Conservation (phyloP, 2,797 vertebrate genomes). For the Tarsius wallacei region DNA sequence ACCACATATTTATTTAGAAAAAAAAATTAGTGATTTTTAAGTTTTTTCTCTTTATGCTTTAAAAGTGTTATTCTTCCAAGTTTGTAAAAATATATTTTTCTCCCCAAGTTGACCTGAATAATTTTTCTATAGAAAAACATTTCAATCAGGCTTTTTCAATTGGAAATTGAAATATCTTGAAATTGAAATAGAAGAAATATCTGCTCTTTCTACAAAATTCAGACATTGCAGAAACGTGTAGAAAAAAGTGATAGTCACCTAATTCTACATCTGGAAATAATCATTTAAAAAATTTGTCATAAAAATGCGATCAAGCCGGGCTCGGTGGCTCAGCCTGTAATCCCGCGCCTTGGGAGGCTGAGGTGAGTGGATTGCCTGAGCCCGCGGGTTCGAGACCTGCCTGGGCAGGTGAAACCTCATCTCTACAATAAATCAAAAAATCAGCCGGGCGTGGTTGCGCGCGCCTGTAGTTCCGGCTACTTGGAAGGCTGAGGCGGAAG, state of each 20-base stretch:
- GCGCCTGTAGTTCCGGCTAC: no score
- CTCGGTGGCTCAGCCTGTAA: no score
- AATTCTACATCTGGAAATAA: conserved; percentile 28
- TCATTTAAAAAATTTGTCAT: conserved; percentile 34
- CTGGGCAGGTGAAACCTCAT: no score
- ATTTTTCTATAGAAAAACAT: conserved; percentile 39
- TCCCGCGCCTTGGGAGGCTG: no score
- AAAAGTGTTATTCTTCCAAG: conserved; percentile 57
- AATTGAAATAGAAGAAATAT: conserved; percentile 5
- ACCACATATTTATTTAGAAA: no score
- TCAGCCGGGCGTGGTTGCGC: no score
- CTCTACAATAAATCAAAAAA: no score
- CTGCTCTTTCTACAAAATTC: conserved; percentile 49
- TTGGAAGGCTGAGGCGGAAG: no score
- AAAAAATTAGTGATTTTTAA: background rate
- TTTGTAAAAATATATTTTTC: conserved; percentile 46
- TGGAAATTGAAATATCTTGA: conserved; percentile 19
- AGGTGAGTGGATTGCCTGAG: no score
- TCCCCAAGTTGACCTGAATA: background rate
- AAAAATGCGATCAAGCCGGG: conserved; percentile 46
- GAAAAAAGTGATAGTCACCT: conserved; percentile 42
- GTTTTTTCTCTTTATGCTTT: conserved; percentile 34
- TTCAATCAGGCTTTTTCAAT: background rate
- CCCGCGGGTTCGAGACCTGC: no score
- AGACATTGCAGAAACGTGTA: conserved; percentile 18